Conservation (phyloP, 2,113 vertebrate genomes). For the Myxocyprinus asiaticus region DNA sequence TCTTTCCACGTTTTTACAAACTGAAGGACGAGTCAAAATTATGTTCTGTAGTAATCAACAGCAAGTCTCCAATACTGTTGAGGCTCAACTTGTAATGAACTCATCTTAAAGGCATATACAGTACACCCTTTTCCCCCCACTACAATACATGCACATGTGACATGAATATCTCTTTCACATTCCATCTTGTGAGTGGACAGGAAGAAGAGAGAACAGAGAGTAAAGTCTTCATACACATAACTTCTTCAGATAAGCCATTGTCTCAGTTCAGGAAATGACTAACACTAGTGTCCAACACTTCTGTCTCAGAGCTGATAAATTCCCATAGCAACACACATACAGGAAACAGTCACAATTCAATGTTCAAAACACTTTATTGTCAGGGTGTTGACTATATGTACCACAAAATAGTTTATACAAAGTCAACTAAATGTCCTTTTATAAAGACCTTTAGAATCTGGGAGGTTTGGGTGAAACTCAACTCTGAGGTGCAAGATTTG, state of each 20-base stretch:
- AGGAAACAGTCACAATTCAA: not conserved
- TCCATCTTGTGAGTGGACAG: too few relatives aligned
- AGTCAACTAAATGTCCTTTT: not conserved
- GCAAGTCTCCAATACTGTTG: too few relatives aligned
- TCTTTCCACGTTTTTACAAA: too few relatives aligned
- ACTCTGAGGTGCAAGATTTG: too few relatives aligned
- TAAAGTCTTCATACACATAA: not conserved
- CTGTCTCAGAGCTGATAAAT: slow-evolving; percentile 9
- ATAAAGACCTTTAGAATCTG: not conserved
- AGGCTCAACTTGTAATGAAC: too few relatives aligned
- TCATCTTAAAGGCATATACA: too few relatives aligned
- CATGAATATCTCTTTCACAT: too few relatives aligned
- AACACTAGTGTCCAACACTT: not conserved
- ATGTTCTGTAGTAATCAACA: too few relatives aligned
- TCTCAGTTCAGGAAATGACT: slow-evolving; percentile 9
- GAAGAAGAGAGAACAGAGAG: too few relatives aligned
- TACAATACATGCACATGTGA: too few relatives aligned
- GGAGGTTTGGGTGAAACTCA: not conserved
- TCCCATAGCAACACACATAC: not conserved
- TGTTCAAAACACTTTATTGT: slow-evolving; percentile 45
- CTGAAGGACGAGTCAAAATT: too few relatives aligned
- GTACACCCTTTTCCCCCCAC: too few relatives aligned
- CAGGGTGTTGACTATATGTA: not conserved
- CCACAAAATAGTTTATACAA: slow-evolving; percentile 13
- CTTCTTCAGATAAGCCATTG: slow-evolving; percentile 30